These are phyloP conservation scores for Hedychridium roseum DNA, from an alignment of 2,888 invertebrate species.

Conservation along the genomic window DNA sequence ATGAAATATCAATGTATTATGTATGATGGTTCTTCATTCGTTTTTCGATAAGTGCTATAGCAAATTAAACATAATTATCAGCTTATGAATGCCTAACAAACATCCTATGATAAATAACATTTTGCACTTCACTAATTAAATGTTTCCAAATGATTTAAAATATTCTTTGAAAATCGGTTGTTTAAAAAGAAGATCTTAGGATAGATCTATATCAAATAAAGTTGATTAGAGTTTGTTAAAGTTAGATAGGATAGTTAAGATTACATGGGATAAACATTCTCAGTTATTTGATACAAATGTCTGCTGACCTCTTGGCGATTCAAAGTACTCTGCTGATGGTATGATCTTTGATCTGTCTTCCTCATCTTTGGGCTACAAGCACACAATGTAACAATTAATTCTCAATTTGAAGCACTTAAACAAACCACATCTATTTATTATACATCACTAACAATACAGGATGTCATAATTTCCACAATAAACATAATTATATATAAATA, in stretches of 20 bases:
- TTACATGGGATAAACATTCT: neutral
- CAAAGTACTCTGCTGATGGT: constrained; percentile 89
- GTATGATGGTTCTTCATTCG: too few species aligned
- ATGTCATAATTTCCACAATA: neutral
- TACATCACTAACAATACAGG: constrained; percentile 1
- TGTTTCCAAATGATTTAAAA: neutral
- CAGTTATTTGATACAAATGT: constrained; percentile 1
- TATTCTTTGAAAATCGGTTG: neutral
- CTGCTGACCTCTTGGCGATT: constrained; percentile 79
- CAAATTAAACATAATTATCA: too few species aligned
- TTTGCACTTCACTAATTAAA: neutral
- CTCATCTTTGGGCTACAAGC: constrained; percentile 68
- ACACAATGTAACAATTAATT: too few species aligned
- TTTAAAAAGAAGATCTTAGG: constrained; percentile 6
- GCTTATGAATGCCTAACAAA: too few species aligned
- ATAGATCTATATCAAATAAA: neutral
- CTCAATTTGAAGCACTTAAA: neutral
- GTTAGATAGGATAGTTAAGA: too few species aligned
- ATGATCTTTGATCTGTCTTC: constrained; percentile 84
- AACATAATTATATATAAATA: neutral
- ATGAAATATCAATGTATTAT: too few species aligned
- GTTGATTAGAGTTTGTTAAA: neutral
- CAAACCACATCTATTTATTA: neutral
- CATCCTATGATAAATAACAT: too few species aligned
- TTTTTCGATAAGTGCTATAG: too few species aligned